These are phyloP conservation scores for Notoglanidium macrostoma DNA, from an alignment of 2,797 vertebrate species.

Conservation along the genomic window DNA sequence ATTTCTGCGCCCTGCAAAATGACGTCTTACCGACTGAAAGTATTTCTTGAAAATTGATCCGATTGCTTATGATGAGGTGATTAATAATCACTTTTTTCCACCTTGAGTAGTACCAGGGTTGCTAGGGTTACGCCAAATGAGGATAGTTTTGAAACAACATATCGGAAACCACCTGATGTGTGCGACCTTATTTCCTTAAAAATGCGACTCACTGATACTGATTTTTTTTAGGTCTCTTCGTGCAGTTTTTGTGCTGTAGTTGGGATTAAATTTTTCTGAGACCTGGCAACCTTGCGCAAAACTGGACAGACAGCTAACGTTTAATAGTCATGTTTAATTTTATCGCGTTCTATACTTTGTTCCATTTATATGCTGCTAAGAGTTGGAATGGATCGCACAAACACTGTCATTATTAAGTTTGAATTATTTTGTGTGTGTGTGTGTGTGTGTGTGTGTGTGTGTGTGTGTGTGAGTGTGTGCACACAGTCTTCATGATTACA, in stretches of 20 bases:
- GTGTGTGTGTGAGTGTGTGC: too few relatives aligned
- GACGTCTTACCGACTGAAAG: not conserved
- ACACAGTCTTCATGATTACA: not conserved
- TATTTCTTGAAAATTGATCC: not conserved
- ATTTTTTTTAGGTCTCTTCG: too few relatives aligned
- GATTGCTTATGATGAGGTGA: not conserved
- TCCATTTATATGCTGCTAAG: not conserved
- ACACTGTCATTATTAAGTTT: not conserved
- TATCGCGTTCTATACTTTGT: not conserved
- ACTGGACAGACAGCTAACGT: not conserved
- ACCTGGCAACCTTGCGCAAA: not conserved
- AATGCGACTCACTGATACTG: too few relatives aligned
- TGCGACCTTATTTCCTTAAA: not conserved
- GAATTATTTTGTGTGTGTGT: not conserved
- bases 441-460: not conserved
- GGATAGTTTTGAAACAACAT: not conserved
- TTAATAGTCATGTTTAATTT: not conserved
- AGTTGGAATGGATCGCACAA: not conserved
- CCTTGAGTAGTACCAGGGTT: not conserved
- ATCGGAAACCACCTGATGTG: not conserved
- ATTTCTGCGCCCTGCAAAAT: not conserved
- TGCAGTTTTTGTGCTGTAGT: not conserved
- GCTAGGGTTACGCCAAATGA: not conserved
- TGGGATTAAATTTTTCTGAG: not conserved
- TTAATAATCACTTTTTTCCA: not conserved